phyloP scores from a whole-genome alignment of 23 tunicate species.

The Clavelina lepadiformis region DNA sequence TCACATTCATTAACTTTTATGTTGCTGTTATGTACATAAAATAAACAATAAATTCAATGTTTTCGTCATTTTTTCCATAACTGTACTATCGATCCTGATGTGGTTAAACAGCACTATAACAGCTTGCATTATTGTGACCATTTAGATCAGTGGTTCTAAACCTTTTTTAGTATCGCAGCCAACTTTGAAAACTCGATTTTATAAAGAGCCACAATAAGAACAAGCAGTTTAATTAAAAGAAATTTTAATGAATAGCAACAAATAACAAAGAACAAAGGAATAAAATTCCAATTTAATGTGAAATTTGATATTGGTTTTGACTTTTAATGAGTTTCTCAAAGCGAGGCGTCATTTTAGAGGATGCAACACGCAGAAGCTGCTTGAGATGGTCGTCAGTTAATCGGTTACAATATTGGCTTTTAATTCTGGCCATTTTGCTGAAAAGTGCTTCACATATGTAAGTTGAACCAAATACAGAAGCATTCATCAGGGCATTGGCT shows the following conservation, averaged over 20 bases:
- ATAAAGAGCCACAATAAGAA: too few relatives aligned
- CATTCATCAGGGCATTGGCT: constrained; percentile 23
- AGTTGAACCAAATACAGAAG: constrained; percentile 42
- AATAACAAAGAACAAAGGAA: neutral
- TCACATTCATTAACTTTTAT: too few relatives aligned
- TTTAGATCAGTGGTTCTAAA: too few relatives aligned
- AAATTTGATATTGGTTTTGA: neutral
- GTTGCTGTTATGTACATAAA: too few relatives aligned
- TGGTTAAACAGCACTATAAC: too few relatives aligned
- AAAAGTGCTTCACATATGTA: constrained; percentile 40
- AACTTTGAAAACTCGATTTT: too few relatives aligned
- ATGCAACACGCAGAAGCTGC: neutral
- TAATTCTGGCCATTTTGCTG: neutral
- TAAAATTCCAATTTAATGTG: neutral
- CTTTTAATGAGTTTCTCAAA: neutral
- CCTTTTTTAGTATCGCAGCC: too few relatives aligned
- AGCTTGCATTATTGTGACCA: too few relatives aligned
- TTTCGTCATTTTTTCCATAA: too few relatives aligned
- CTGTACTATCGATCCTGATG: too few relatives aligned
- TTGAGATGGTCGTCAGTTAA: neutral
- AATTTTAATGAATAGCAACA: neutral
- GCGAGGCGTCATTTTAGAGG: neutral
- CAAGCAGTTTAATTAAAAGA: too few relatives aligned
- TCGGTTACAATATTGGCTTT: neutral
- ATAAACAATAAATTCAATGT: too few relatives aligned